These are phyloP conservation scores for Sphaerophoria taeniata DNA, from an alignment of 2,888 invertebrate species.

Conservation along the genomic window DNA sequence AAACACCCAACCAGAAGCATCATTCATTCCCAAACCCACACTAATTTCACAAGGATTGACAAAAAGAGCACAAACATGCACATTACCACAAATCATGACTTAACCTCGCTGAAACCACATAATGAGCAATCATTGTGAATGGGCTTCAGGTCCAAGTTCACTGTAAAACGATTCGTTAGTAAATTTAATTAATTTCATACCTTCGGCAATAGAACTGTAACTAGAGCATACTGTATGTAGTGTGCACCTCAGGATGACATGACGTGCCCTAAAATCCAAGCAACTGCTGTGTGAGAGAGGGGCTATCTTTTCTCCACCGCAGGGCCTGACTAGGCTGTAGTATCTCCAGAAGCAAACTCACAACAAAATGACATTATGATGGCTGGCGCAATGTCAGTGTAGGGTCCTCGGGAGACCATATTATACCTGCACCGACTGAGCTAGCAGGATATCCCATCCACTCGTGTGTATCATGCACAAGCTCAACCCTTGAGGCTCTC, in stretches of 20 bases:
- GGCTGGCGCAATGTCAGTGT: constrained; percentile 5
- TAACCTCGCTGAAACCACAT: not conserved
- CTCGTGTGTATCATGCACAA: constrained; percentile 27
- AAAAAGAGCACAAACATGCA: constrained; percentile 20
- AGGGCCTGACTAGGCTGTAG: constrained; percentile 32
- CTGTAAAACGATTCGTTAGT: constrained; percentile 66
- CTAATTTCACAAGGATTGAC: constrained; percentile 35
- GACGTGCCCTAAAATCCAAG: constrained; percentile 20
- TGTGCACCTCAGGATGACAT: constrained; percentile 44
- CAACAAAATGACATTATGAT: constrained; percentile 50
- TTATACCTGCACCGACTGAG: constrained; percentile 48
- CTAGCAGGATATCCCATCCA: constrained; percentile 44
- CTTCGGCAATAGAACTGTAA: constrained; percentile 60
- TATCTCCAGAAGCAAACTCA: constrained; percentile 34
- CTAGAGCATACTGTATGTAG: constrained; percentile 46
- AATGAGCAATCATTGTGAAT: constrained; percentile 71
- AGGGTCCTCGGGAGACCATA: constrained; percentile 43
- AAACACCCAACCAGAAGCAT: constrained; percentile 6
- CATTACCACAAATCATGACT: not conserved
- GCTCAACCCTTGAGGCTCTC: constrained; percentile 14
- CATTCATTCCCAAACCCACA: constrained; percentile 28
- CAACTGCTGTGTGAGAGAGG: too few relatives aligned
- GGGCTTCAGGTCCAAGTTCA: constrained; percentile 4
- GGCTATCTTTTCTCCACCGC: constrained; percentile 30
- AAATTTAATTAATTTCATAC: constrained; percentile 73